Base-by-base conservation (phyloP, 2,113 vertebrate species). In the Cnemophilus loriae region DNA sequence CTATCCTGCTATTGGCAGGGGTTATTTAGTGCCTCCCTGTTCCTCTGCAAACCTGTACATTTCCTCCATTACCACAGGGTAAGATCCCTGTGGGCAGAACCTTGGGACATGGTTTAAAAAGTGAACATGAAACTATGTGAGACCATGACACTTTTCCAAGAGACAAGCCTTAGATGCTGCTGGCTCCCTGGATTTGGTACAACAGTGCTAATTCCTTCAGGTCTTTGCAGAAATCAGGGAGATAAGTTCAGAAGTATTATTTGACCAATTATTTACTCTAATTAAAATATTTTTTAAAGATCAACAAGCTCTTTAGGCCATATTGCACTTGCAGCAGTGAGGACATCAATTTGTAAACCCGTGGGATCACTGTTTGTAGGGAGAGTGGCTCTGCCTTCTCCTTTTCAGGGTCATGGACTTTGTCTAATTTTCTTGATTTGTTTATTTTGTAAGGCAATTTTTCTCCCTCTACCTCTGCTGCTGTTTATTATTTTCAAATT, bases 1-100 rank as follows among this genome's bases (percentile, higher is more conserved):
- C 53, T 81, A 42, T 42, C 14, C 76, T 96, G 87, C 81, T 90
- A 35, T 78, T 88, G 94, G 90, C 79, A 96, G 94, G 82, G 80
- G 86, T 97, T 97, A 95, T 96, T 98, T 93, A 96, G 89, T 69
- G 91, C 77, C 68, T 87, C 65, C 17, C 13, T 30, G 23, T 87
- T 95, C 57, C 47, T 82, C 28, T 21, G 84, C 64, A 89, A 87
- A 89, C 92, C 42, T 53, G 68, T 85, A 33, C 37, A 4, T 81
- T 87, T 67, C 82, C 84, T 81, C 11, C 41, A 56, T 84, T 91
- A 44, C 70, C 94, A 95, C 88, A 90, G 65, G 68, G 63, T 78
- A 91, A 77, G 49, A 82, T 77, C 56, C 46, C 50, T 68, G 74
- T 65, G 42, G 52, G 69, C 32, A 17, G 89, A 92, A 90, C 87